Percentiles rank a stretch among this genome's conserved stretches.
Conservation (phyloP, 2,888 invertebrate species). For the Phlogophora meticulosa region DNA sequence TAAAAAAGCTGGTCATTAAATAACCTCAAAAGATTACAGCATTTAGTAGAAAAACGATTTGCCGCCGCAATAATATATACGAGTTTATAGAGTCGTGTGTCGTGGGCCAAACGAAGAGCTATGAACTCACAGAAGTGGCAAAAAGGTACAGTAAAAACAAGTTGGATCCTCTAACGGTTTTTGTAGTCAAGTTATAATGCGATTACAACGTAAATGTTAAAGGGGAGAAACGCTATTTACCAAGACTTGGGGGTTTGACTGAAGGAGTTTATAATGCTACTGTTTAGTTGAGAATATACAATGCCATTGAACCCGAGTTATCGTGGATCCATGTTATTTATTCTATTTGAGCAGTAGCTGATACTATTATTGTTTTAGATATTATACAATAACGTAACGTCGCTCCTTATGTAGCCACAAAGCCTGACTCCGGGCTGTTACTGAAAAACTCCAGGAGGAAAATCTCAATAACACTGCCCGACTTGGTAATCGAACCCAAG, state of each 20-base stretch:
- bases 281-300: constrained; percentile 24
- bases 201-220: constrained; percentile 54
- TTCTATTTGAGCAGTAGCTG: neutral
- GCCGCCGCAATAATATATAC: constrained; percentile 70
- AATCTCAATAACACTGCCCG: too few relatives aligned
- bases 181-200: constrained; percentile 56
- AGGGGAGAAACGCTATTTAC: constrained; percentile 53
- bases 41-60: constrained; percentile 72
- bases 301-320: neutral
- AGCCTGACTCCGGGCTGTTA: too few relatives aligned
- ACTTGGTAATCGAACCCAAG: too few relatives aligned
- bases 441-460: too few relatives aligned
- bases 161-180: constrained; percentile 55
- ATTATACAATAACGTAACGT: too few relatives aligned
- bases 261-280: constrained; percentile 36
- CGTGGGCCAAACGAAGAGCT: constrained; percentile 64
- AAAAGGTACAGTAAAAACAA: constrained; percentile 53
- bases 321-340: neutral
- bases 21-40: constrained; percentile 72
- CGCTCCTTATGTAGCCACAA: too few relatives aligned
- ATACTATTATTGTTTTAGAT: neutral
- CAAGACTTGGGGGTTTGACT: constrained; percentile 44
- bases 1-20: constrained; percentile 74
- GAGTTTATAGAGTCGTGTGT: constrained; percentile 73
- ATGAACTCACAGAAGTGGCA: constrained; percentile 59